These are phyloP conservation scores for Pteria penguin DNA, from an alignment of 2,888 invertebrate species.

Conservation along the genomic window DNA sequence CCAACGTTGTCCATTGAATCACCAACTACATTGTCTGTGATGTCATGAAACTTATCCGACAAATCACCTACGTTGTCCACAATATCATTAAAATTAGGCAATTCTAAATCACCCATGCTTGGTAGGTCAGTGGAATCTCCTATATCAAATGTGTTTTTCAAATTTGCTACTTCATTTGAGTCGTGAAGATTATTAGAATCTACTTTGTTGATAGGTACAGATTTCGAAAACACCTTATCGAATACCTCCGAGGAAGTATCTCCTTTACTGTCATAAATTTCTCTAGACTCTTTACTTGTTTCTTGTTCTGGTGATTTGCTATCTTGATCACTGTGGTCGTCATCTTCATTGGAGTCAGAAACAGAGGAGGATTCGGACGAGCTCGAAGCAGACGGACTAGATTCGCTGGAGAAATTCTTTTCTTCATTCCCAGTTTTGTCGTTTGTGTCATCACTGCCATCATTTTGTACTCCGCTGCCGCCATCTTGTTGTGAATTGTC, in stretches of 20 bases:
- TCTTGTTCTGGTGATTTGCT: no score
- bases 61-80: background rate
- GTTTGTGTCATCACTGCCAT: slow-evolving; percentile 25
- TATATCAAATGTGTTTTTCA: background rate
- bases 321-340: no score
- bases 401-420: no score
- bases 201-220: no score
- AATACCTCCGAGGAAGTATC: slow-evolving; percentile 25
- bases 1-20: background rate
- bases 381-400: no score
- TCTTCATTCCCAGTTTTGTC: background rate
- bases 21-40: background rate
- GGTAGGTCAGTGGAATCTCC: background rate
- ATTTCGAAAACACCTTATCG: no score
- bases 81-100: background rate
- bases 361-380: no score
- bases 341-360: background rate
- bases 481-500: no score
- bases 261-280: background rate
- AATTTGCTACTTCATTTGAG: background rate
- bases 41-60: background rate
- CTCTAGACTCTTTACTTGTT: no score
- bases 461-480: slow-evolving; percentile 25
- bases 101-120: background rate
- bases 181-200: slow-evolving; percentile 27